Conservation (phyloP, 2,888 invertebrate species). For the Amitus sp. region DNA sequence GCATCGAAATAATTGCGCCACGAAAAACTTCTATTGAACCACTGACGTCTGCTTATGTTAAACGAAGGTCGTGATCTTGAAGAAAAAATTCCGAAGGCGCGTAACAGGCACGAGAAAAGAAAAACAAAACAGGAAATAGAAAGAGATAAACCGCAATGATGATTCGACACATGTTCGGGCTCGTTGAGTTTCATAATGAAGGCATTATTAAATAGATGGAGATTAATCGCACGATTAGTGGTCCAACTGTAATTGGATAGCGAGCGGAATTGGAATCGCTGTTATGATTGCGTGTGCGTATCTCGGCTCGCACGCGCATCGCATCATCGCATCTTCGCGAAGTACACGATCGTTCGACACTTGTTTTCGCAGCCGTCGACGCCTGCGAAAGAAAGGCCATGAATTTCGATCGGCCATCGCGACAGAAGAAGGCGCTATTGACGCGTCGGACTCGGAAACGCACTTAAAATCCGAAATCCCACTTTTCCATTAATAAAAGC, state of each 20-base stretch:
- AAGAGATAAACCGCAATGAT: conserved; percentile 25
- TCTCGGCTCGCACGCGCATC: conserved; percentile 24
- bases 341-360: background rate
- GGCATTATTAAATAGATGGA: conserved; percentile 64
- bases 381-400: conserved; percentile 17
- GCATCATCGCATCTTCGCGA: background rate
- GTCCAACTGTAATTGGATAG: conserved; percentile 62
- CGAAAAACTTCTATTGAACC: background rate
- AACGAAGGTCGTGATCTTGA: background rate
- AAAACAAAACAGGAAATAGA: conserved; percentile 19
- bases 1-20: background rate
- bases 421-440: conserved; percentile 46
- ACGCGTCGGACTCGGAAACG: conserved; percentile 54
- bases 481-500: conserved; percentile 61
- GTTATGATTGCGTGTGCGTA: conserved; percentile 48
- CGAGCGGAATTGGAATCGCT: conserved; percentile 43
- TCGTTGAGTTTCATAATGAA: conserved; percentile 55
- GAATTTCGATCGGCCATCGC: conserved; percentile 47
- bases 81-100: conserved; percentile 39
- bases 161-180: conserved; percentile 44
- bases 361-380: background rate
- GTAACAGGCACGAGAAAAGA: conserved; percentile 19
- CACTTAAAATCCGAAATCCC: conserved; percentile 61
- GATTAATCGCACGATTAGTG: conserved; percentile 64
- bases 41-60: too few relatives aligned